These are phyloP conservation scores for Vombatus ursinus DNA, from an alignment of 2,113 vertebrate species.

Conservation along the genomic window DNA sequence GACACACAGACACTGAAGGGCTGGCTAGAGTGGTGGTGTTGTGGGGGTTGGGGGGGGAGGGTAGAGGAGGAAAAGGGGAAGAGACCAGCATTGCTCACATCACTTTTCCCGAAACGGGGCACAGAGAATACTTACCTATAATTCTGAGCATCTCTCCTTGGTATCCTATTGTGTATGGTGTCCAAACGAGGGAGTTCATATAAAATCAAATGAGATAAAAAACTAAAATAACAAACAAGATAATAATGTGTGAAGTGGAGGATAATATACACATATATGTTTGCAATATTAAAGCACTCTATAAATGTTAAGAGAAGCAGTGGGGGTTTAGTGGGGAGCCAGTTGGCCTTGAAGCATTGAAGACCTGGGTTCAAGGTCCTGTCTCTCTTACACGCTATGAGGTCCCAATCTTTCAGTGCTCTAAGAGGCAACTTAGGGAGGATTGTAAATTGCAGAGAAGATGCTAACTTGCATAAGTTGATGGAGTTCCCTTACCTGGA, in stretches of 20 bases:
- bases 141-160: too few species aligned
- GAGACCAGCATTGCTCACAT: accelerated
- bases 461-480: background rate
- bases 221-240: background rate
- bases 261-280: too few species aligned
- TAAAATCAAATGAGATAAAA: background rate
- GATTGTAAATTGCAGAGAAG: background rate
- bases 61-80: too few species aligned
- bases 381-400: background rate
- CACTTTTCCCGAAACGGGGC: accelerated
- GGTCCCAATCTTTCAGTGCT: too few species aligned
- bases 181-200: too few species aligned
- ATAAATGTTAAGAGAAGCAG: background rate
- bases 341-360: background rate
- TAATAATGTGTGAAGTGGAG: conserved; percentile 19
- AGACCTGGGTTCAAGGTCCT: background rate
- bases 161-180: background rate
- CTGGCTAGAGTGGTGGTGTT: too few species aligned
- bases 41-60: background rate
- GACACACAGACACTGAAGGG: conserved; percentile 17
- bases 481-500: background rate
- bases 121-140: background rate
- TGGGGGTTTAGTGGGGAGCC: background rate
- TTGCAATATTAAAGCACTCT: background rate
- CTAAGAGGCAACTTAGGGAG: background rate